Base-by-base conservation (phyloP, 2,888 invertebrate genomes). In the Anarsia innoxiella region DNA sequence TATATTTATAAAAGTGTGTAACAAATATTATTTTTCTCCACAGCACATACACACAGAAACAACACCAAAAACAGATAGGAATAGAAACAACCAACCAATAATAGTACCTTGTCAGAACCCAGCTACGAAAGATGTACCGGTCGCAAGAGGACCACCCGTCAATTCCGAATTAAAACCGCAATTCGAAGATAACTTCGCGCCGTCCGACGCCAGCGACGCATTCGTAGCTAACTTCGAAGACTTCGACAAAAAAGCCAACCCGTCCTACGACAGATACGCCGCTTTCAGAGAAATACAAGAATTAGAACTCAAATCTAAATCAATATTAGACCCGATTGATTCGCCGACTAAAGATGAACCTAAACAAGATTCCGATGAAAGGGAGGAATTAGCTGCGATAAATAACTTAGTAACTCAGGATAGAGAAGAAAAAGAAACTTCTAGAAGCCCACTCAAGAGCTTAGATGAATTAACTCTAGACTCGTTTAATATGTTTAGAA, bases 251-350 rank as follows among this genome's bases (percentile, higher is more conserved):
- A 84, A 85, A 59, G 76, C 80, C 0, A 88, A 88, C 41, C 74
- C 89, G 0, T 71, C 88, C 0, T 92, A 91, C 57, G 95, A 95
- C 63, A 88, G 93, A 51, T 96, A 96, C 66, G 95, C 95, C 0
- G 95, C 93, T 0, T 95, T 96, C 57, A 87, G 95, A 44, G 95
- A 96, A 77, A 88, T 94, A 49, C 91, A 94, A 49, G 91, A 93
- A 55, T 93, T 92, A 63, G 90, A 91, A 50, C 68, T 90, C 15
- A 89, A 89, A 61, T 59, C 74, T 0, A 77, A 74, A 45, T 71
- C 80, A 0, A 66, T 79, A 26, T 43, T 83, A 39, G 73, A 75
- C 16, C 71, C 77, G 0, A 46, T 61, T 1, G 75, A 74, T 3
- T 51, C 44, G 2, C 51, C 45, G 28, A 47, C 39, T 2, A 46